Percentiles rank a stretch among this genome's conserved stretches.
Evolutionary conservation across 2,888 invertebrate species (phyloP).

Genomic region (Plebejus melissa): DNA sequence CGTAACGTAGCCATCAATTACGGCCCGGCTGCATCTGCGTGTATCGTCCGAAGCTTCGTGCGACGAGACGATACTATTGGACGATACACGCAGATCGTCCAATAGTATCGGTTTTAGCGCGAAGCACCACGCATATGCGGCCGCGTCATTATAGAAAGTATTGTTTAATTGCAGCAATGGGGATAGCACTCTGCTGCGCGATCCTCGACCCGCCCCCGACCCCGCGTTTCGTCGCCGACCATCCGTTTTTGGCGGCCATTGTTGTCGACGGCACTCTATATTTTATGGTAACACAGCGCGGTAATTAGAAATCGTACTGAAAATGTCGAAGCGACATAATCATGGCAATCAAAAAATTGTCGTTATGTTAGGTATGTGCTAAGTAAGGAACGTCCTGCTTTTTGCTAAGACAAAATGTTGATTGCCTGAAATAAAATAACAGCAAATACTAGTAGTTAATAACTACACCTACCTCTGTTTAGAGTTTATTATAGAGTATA

Average conservation of each 20-base stretch:
- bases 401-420: neutral
- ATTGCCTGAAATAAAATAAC: neutral
- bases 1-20: too few relatives aligned
- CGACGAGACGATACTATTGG: too few relatives aligned
- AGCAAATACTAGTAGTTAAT: neutral
- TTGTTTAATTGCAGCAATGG: slow-evolving; percentile 34
- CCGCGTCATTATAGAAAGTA: neutral
- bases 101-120: too few relatives aligned
- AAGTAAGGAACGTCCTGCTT: neutral
- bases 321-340: neutral
- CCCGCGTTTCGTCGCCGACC: slow-evolving; percentile 53
- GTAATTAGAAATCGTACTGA: slow-evolving; percentile 34
- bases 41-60: too few relatives aligned
- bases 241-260: slow-evolving; percentile 54
- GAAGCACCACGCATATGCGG: too few relatives aligned
- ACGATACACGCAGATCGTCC: too few relatives aligned
- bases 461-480: neutral
- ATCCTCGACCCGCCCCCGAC: slow-evolving; percentile 46
- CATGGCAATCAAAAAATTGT: neutral
- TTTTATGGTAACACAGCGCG: slow-evolving; percentile 51
- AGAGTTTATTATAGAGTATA: neutral
- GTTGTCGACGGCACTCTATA: slow-evolving; percentile 44
- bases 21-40: too few relatives aligned
- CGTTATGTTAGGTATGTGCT: neutral
- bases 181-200: slow-evolving; percentile 45